These are phyloP conservation scores for Thelaira solivaga DNA, from an alignment of 2,888 invertebrate genomes.

Conservation along the genomic window DNA sequence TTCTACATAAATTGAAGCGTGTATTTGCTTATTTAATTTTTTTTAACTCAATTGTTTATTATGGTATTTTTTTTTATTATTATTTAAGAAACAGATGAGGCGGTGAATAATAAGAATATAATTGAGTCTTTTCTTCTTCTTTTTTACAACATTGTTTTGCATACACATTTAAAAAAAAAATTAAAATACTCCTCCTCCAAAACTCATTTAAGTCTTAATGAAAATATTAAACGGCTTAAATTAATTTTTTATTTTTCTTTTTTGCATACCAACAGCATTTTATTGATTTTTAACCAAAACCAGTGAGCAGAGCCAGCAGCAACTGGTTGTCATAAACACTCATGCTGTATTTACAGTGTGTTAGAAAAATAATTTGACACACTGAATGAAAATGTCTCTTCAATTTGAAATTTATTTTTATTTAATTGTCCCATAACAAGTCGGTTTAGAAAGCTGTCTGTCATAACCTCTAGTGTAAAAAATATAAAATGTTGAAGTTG, in stretches of 20 bases:
- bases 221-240: conserved; percentile 6
- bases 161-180: conserved; percentile 58
- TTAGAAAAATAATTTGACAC: neutral
- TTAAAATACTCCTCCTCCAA: conserved; percentile 46
- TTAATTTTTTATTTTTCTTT: too few species aligned
- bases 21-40: conserved; percentile 14
- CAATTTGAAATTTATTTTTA: too few species aligned
- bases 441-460: too few species aligned
- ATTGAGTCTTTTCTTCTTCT: neutral
- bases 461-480: too few species aligned
- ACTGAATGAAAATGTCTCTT: too few species aligned
- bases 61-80: neutral
- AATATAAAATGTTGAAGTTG: too few species aligned
- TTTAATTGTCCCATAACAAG: too few species aligned
- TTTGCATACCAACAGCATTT: conserved; percentile 31
- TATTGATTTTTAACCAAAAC: conserved; percentile 26
- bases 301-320: conserved; percentile 3
- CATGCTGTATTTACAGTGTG: neutral
- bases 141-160: conserved; percentile 26
- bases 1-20: conserved; percentile 5
- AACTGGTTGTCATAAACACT: neutral
- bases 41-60: conserved; percentile 33
- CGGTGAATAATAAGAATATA: neutral
- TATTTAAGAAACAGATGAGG: neutral
- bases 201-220: conserved; percentile 1